Base-by-base conservation (phyloP, 2,113 vertebrate genomes). In the Apteryx owenii region DNA sequence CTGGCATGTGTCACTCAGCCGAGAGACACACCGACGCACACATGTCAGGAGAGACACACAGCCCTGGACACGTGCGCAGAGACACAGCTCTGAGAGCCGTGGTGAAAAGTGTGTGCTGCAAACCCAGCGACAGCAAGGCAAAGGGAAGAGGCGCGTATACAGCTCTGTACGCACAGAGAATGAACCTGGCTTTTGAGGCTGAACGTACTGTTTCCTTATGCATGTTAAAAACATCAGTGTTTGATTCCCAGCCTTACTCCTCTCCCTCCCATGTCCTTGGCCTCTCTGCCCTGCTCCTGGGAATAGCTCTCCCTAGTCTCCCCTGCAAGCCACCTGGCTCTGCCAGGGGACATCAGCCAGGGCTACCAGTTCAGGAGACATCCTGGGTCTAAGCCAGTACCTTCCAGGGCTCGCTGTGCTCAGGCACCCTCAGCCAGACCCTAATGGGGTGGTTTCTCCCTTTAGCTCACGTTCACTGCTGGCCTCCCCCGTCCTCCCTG, bases 61-160 rank as follows among this genome's bases (percentile, higher is more conserved):
- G 68, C 9, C 4, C 31, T 22, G 88, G 83, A 44, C 65, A 9
- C 48, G 42, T 9, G 7, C 1, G 1, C 31, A 8, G 28, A 29
- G 71, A 40, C 56, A 10, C 65, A 5, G 3, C 3, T 56, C 80
- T 29, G 20, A 1, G 4, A 38, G 28, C 20, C n/a, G 11, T 18
- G 1, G 23, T 1, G 2, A 50, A 26, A 38, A 3, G 33, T 4
- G 0, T 2, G 33, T 3, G 29, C 50, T 12, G 7, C 64, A 38
- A n/a, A 38, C n/a, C 23, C 93, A 5, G 15, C 2, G 2, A 44
- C 40, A 20, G 75, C 73, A 6, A 1, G 1, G 65, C 15, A 2
- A 25, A 26, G 54, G 48, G 54, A 20, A 33, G 42, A 19, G 69
- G 6, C 0, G 5, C 1, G 1, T 2, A 1, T 1, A 2, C 16